Evolutionary conservation across 2,888 invertebrate genomes (phyloP), one percentile per base, ranked within the genome.

Genomic region (Lithophane ornitopus): DNA sequence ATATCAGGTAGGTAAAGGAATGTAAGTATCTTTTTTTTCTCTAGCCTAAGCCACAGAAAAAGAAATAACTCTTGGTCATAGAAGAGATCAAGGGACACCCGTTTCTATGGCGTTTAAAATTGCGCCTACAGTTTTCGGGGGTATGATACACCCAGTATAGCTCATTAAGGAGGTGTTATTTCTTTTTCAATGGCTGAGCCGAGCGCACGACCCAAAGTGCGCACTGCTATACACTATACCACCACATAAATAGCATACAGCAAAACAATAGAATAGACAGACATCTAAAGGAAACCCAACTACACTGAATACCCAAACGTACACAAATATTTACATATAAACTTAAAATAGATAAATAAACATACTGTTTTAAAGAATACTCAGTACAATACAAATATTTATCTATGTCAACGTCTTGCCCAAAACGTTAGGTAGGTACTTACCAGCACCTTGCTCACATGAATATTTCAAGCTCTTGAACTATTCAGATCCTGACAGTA

Each of bases 361-460:
- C 44, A 16, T 70, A 62, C 49, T 63, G 46, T 39, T 77, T 39
- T 41, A 46, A 28, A 56, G 26, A 59, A 41, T 61, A 67, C 67
- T 9, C 14, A 67, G 14, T 56, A 28, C 14, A 44, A 59, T 58
- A 34, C 49, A 22, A 62, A 58, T 58, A 67, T 81, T 69, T 74
- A 70, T 74, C 44, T 46, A 68, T 59, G 16, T 44, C 22, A 80
- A 82, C 63, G 66, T n/a, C 8, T 76, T 65, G 39, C 71, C 58
- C 65, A 73, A 82, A 70, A 63, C 54, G 9, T 56, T 67, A 77
- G 28, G 19, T 67, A 77, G 28, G 19, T 71, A 82, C 83, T 83
- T 83, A 83, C 83, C 83, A 71, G 56, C 80, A 65, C 76, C 73
- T 26, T 63, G 34, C 49, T 59, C 62, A 68, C 61, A 69, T 62